Conservation (phyloP, 1,140 invertebrate species). For the Zophobas atratus region DNA sequence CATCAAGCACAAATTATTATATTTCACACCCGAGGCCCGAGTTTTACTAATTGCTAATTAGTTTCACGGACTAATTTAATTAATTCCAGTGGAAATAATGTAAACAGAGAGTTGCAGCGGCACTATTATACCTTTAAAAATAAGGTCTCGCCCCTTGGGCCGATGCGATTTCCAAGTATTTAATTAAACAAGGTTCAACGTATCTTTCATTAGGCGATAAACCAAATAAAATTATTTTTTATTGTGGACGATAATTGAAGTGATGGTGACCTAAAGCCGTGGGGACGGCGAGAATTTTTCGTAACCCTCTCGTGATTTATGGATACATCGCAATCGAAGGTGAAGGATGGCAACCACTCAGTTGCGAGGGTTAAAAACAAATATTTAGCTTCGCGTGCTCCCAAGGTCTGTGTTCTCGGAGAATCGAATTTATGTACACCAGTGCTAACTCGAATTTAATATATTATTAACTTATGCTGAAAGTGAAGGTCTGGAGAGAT, state of each 20-base stretch:
- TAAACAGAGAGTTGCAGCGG: slow-evolving; percentile 27
- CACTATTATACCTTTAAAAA: slow-evolving; percentile 11
- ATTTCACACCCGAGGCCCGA: slow-evolving; percentile 40
- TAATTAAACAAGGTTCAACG: slow-evolving; percentile 4
- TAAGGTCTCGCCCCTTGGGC: neutral
- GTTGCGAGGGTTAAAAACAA: neutral
- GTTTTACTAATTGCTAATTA: slow-evolving; percentile 51
- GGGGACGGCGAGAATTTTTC: neutral
- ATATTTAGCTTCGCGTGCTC: neutral
- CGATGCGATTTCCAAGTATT: slow-evolving; percentile 12
- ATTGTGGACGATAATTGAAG: neutral
- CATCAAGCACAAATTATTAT: slow-evolving; percentile 51
- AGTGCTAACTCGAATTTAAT: neutral
- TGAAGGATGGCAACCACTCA: slow-evolving; percentile 2
- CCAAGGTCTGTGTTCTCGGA: neutral
- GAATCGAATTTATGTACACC: neutral
- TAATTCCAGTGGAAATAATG: slow-evolving; percentile 39
- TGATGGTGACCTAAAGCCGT: neutral
- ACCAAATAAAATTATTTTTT: neutral
- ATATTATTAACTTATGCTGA: neutral
- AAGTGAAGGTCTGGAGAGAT: neutral
- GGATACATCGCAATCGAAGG: neutral
- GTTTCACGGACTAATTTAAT: slow-evolving; percentile 47
- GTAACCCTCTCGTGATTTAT: neutral
- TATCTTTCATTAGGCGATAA: neutral